Evolutionary conservation across 1,140 invertebrate species (phyloP), one percentile per base, ranked within the genome.

Genomic region (Gryon sp.): DNA sequence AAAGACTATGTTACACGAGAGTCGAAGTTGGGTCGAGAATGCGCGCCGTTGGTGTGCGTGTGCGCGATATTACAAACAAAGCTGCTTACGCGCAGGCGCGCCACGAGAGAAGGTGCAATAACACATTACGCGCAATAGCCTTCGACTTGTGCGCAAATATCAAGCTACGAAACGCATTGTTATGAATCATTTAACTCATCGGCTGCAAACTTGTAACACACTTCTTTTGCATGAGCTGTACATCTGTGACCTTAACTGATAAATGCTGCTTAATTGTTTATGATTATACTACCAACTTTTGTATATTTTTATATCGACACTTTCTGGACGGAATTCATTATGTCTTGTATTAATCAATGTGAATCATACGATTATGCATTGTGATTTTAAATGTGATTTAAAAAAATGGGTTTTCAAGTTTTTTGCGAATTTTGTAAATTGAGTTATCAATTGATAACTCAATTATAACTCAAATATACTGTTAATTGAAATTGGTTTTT

Each of bases 11-110:
- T 70, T 72, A 63, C 41, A 74, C n/a, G 55, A 43, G 48, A 65
- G 34, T 60, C 68, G 65, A 48, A 66, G 40, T 55, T 59, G 52
- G 1, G 43, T 28, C 50, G 53, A 52, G 79, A 83, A 80, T 76
- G 77, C 76, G 73, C 79, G 76, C 73, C 63, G 59, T 48, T 77
- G 16, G 66, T 81, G 68, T 70, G 69, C 68, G 69, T 63, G 59
- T 63, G 69, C 69, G 66, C 66, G 55, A 63, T 57, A 22, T n/a
- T 50, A 41, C 69, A 73, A 73, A 57, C 63, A 63, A 73, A 59
- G 40, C 24, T 30, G 6, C 0, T 30, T 1, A 7, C 32, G 68
- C 68, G 68, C 68, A 72, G 20, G 68, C 68, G 68, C 32, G 22
- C 2, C 40, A 26, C 48, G 32, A 20, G 68, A 63, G 68, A 72